Conservation (phyloP, 35 echinoderm and acorn worm genomes). For the Apostichopus parvimensis region DNA sequence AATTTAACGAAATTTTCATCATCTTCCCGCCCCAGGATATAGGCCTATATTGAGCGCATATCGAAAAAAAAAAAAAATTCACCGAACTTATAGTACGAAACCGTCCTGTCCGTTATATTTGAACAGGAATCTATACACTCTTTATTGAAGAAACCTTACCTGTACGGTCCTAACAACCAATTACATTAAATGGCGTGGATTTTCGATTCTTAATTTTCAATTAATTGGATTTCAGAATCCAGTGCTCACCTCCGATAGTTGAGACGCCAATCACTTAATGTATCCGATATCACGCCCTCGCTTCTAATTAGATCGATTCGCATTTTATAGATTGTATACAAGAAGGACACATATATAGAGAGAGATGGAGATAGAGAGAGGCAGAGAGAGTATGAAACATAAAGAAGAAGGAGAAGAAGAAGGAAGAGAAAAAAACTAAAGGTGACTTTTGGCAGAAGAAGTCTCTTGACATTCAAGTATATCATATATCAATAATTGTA, state of each 20-base stretch:
- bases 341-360: no score
- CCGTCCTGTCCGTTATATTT: no score
- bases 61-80: no score
- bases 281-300: conserved; percentile 43
- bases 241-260: conserved; percentile 14
- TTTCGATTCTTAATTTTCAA: conserved; percentile 42
- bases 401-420: no score
- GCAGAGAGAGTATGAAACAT: no score
- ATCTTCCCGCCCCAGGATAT: not conserved
- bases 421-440: not conserved
- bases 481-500: conserved; percentile 44
- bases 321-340: conserved; percentile 4
- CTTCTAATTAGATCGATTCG: conserved; percentile 9
- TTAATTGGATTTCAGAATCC: conserved; percentile 28
- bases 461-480: not conserved
- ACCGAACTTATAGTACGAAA: no score
- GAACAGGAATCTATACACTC: no score
- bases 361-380: no score
- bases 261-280: conserved; percentile 49
- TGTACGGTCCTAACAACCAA: conserved; percentile 27
- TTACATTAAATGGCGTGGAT: conserved; percentile 36
- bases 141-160: not conserved
- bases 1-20: not conserved
- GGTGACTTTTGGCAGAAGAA: not conserved
- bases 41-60: no score